Conservation (phyloP, 2,888 invertebrate genomes). For the Gonocerus acuteangulatus region DNA sequence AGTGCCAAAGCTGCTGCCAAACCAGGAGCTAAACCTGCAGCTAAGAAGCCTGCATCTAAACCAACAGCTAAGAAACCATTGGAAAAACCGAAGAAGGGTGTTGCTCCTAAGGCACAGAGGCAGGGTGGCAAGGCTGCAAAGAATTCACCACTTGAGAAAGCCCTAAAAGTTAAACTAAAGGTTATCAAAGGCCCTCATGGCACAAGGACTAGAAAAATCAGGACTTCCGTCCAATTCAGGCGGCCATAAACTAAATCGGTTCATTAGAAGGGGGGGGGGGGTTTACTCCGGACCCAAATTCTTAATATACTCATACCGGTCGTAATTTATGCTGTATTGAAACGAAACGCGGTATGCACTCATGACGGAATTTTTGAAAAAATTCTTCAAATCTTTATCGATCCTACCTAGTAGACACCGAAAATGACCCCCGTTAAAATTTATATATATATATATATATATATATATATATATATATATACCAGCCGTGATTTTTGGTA, state of each 20-base stretch:
- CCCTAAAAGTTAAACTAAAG: conserved; percentile 78
- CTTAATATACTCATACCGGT: too few relatives aligned
- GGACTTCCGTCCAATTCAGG: conserved; percentile 92
- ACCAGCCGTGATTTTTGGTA: too few relatives aligned
- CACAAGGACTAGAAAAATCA: conserved; percentile 78
- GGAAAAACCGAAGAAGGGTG: conserved; percentile 51
- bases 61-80: conserved; percentile 45
- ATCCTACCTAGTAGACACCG: too few relatives aligned
- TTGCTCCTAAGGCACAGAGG: conserved; percentile 50
- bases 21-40: conserved; percentile 40
- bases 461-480: too few relatives aligned
- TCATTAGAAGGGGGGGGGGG: too few relatives aligned
- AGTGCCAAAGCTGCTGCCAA: conserved; percentile 43
- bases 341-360: too few relatives aligned
- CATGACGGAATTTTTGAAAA: too few relatives aligned
- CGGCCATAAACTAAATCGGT: conserved; percentile 90
- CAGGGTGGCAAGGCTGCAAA: conserved; percentile 46
- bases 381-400: too few relatives aligned
- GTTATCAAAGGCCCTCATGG: conserved; percentile 87
- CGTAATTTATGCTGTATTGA: too few relatives aligned
- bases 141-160: conserved; percentile 60
- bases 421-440: too few relatives aligned
- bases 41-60: conserved; percentile 46
- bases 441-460: too few relatives aligned
- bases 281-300: too few relatives aligned